A percentile compares a stretch with the other conserved stretches of the same genome.
Evolutionary conservation across 2,797 vertebrate species (phyloP).

Genomic region (Trichosurus vulpecula): DNA sequence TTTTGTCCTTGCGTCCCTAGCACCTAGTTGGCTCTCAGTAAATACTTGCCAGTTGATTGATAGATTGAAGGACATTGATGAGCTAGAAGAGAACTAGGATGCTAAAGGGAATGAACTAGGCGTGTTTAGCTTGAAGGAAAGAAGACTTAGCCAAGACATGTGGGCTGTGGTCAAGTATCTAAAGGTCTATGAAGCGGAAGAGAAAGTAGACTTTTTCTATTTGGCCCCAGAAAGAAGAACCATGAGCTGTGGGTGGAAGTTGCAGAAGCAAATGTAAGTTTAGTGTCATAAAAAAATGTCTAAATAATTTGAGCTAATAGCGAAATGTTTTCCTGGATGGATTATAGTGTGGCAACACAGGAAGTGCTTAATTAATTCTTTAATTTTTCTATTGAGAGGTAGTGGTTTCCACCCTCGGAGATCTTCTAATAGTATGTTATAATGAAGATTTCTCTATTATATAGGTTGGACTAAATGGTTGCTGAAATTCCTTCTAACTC

Average conservation of each 20-base stretch:
- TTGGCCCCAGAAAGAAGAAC: not conserved
- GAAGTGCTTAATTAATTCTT: not conserved
- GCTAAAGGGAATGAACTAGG: no score
- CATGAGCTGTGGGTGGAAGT: not conserved
- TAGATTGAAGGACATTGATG: no score
- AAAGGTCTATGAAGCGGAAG: no score
- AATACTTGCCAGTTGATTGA: no score
- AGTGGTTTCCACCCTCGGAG: not conserved
- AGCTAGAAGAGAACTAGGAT: no score
- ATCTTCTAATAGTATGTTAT: no score
- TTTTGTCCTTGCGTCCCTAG: no score
- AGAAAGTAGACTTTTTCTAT: not conserved
- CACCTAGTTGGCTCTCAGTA: no score
- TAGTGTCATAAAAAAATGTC: not conserved
- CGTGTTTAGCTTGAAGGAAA: no score
- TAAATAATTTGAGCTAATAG: not conserved
- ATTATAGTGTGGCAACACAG: not conserved
- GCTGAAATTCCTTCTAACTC: not conserved
- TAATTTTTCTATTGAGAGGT: not conserved
- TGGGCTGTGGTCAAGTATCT: no score
- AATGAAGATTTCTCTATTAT: not conserved
- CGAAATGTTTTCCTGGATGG: not conserved
- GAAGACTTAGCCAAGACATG: no score
- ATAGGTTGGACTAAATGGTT: not conserved
- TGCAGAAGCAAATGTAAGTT: not conserved